Evolutionary conservation across 2,797 vertebrate species (phyloP).

Genomic region (Australoheros facetus): DNA sequence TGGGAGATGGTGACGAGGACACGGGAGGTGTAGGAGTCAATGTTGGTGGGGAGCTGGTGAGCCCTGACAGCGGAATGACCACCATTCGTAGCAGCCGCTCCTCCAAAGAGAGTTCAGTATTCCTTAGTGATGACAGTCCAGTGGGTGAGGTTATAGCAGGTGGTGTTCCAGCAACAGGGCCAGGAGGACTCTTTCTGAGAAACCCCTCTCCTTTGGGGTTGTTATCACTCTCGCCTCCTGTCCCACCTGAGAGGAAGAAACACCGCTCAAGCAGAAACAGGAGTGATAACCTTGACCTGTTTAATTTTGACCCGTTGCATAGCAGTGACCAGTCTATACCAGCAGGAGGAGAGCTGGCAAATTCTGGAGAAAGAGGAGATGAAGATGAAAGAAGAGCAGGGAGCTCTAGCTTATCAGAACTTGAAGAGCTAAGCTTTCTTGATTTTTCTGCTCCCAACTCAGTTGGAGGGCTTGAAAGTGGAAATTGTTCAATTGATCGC

Average conservation of each 20-base stretch:
- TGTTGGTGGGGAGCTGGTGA: conserved; percentile 86
- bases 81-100: conserved; percentile 94
- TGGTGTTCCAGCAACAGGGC: conserved; percentile 37
- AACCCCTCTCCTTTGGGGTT: conserved; percentile 85
- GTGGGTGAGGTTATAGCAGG: conserved; percentile 81
- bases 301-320: conserved; percentile 85
- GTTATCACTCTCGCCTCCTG: conserved; percentile 73
- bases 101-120: conserved; percentile 95
- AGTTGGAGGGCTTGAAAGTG: conserved; percentile 68
- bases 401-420: conserved; percentile 79
- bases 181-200: conserved; percentile 78
- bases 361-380: conserved; percentile 28
- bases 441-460: conserved; percentile 81
- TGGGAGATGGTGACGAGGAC: conserved; percentile 72
- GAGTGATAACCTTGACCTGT: conserved; percentile 84
- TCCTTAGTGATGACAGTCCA: conserved; percentile 94
- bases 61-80: conserved; percentile 94
- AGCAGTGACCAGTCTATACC: conserved; percentile 75
- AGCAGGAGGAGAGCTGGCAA: conserved; percentile 72
- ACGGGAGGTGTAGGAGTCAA: conserved; percentile 54
- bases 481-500: conserved; percentile 52
- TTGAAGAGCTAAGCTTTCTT: conserved; percentile 78
- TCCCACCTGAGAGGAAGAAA: conserved; percentile 83
- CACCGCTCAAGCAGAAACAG: conserved; percentile 72
- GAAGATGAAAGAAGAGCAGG: conserved; percentile 55